Evolutionary conservation across 1,140 invertebrate genomes (phyloP), one percentile per base, ranked within the genome.

Genomic region (Orchestia grillus): DNA sequence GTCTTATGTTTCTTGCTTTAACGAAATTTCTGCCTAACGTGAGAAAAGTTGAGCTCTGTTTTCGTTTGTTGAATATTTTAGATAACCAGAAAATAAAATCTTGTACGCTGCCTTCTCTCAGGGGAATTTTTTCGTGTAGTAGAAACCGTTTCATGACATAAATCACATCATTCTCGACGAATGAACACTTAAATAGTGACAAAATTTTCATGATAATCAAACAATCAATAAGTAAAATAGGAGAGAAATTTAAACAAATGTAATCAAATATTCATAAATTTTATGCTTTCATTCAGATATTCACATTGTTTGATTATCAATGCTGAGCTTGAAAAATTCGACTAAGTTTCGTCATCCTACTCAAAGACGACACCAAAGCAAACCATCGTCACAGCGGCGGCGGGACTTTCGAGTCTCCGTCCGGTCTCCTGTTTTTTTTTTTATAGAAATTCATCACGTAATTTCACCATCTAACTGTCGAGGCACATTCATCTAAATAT

Each of bases 61-160:
- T 77, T 23, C 62, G 62, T 36, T 3, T 8, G 36, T 28, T 77
- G 62, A 77, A 77, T 23, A 36, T 77, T 77, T 77, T 36, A 28
- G 28, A 15, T 23, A 77, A 77, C 62, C 36, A 28, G 28, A 77
- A 77, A 77, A 23, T 19, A 77, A 77, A 15, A 53, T 53, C 47
- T 36, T 77, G 62, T 23, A 44, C 91, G 36, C 11, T 94, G 36
- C 40, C 36, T 95, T 28, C n/a, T 45, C 3, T 57, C 96, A 96
- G 44, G 41, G 62, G 44, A 62, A 45, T 53, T 47, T 62, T 42
- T n/a, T n/a, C 95, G 95, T 43, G 92, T 47, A 62, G 87, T 91
- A 91, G 44, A 95, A 45, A 62, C n/a, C 87, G 77, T 87, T 77
- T 77, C 62, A 77, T 23, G 11, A 77, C 62, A 77, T 77, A 77